These are phyloP conservation scores for Anneissia japonica DNA, from an alignment of 35 echinoderm and acorn worm genomes.

Conservation along the genomic window DNA sequence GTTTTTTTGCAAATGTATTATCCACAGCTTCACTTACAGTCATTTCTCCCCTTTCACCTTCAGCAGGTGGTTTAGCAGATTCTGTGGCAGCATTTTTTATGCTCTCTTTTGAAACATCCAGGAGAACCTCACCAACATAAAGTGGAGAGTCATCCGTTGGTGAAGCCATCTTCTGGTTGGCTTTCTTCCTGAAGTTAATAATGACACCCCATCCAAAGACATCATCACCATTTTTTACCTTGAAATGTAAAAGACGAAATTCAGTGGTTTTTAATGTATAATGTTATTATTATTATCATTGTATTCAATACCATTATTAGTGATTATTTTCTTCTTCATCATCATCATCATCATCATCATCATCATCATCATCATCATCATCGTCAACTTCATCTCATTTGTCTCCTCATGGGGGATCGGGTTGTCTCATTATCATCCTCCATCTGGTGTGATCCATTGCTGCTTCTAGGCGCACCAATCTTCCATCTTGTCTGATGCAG, in stretches of 20 bases:
- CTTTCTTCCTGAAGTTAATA: conserved; percentile 93
- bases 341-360: too few species aligned
- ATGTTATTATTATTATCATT: neutral
- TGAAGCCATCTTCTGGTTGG: conserved; percentile 60
- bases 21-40: conserved; percentile 39
- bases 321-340: too few species aligned
- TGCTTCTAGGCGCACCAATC: too few species aligned
- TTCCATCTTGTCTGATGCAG: too few species aligned
- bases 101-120: conserved; percentile 81
- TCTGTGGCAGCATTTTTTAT: conserved; percentile 87
- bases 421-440: too few species aligned
- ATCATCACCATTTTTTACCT: conserved; percentile 90
- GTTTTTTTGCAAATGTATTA: neutral
- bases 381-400: too few species aligned
- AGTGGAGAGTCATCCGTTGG: conserved; percentile 64
- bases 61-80: conserved; percentile 63
- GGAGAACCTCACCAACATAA: conserved; percentile 88
- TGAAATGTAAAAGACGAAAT: neutral
- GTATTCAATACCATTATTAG: too few species aligned
- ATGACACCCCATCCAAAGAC: conserved; percentile 87
- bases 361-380: too few species aligned
- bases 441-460: too few species aligned
- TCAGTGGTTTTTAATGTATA: neutral
- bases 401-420: too few species aligned
- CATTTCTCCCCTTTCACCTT: conserved; percentile 93